Evolutionary conservation across 2,113 vertebrate species (phyloP).

Genomic region (Tretioscincus oriximinensis): DNA sequence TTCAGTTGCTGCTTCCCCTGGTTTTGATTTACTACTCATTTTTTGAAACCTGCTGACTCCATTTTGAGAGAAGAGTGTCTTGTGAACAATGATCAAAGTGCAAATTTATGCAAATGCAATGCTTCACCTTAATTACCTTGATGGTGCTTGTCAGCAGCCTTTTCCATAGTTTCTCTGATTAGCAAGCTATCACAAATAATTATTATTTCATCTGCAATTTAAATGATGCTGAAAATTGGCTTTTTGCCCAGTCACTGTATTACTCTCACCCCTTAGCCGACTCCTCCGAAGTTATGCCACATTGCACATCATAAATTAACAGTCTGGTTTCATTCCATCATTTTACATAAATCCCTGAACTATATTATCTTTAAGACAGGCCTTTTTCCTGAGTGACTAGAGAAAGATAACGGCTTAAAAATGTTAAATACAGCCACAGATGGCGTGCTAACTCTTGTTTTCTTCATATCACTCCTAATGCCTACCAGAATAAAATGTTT

Average conservation of each 20-base stretch:
- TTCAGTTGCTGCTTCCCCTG: constrained; percentile 42
- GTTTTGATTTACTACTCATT: constrained; percentile 66
- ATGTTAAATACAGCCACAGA: not conserved
- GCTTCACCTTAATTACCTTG: constrained; percentile 75
- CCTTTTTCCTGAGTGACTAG: constrained; percentile 27
- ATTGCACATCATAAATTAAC: constrained; percentile 27
- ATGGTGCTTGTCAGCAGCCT: constrained; percentile 67
- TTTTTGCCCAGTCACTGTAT: constrained; percentile 41
- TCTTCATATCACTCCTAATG: not conserved
- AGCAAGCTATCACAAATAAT: constrained; percentile 74
- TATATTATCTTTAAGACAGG: constrained; percentile 33
- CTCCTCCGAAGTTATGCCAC: constrained; percentile 37
- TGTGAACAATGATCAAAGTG: constrained; percentile 69
- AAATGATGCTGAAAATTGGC: constrained; percentile 60
- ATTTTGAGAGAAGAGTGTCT: constrained; percentile 67
- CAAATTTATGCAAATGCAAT: constrained; percentile 77
- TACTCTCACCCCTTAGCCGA: not conserved
- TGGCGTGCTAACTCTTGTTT: not conserved
- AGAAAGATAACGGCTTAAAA: constrained; percentile 25
- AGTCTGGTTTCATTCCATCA: constrained; percentile 37
- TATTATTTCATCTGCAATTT: constrained; percentile 73
- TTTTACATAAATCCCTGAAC: constrained; percentile 46
- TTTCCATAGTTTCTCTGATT: constrained; percentile 66
- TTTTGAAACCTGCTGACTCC: constrained; percentile 55
- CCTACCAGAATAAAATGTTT: not conserved